phyloP scores from a whole-genome alignment of 2,888 invertebrate genomes.

The Sialis lutaria region DNA sequence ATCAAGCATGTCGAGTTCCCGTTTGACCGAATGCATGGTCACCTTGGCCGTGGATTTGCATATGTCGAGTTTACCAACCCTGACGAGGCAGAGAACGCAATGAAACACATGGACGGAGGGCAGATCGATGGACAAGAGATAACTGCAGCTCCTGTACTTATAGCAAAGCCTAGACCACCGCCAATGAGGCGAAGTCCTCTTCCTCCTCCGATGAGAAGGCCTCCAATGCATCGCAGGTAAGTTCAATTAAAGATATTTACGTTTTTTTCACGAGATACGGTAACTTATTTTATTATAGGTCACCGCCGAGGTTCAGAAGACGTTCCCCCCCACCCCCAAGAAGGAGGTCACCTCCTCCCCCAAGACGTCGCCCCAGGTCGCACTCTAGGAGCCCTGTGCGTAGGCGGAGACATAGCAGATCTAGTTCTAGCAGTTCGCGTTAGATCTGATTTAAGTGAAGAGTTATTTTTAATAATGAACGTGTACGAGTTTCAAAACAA shows the following conservation, averaged over 20 bases:
- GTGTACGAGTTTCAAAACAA: too few species aligned
- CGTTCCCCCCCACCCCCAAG: constrained; percentile 21
- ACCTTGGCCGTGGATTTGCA: constrained; percentile 81
- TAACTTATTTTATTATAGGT: constrained; percentile 19
- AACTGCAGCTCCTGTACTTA: constrained; percentile 82
- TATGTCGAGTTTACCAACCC: constrained; percentile 88
- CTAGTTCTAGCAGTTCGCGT: constrained; percentile 58
- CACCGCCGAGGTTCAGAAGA: constrained; percentile 24
- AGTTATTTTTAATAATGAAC: too few species aligned
- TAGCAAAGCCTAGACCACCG: constrained; percentile 48
- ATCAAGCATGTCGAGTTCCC: constrained; percentile 84
- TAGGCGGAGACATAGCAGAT: constrained; percentile 51
- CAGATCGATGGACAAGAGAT: constrained; percentile 56
- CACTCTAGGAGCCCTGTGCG: constrained; percentile 36
- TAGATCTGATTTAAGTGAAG: constrained; percentile 14
- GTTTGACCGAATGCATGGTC: constrained; percentile 70
- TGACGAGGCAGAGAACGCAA: constrained; percentile 94
- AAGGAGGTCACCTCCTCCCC: constrained; percentile 31
- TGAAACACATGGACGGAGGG: constrained; percentile 99
- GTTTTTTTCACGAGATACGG: constrained; percentile 14
- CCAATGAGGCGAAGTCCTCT: constrained; percentile 35
- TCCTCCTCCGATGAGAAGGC: constrained; percentile 36
- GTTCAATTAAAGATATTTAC: too few species aligned
- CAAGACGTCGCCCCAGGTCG: constrained; percentile 38
- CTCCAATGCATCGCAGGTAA: constrained; percentile 25